Evolutionary conservation across 2,113 vertebrate species (phyloP).

Genomic region (Anarhynchus alexandrinus): DNA sequence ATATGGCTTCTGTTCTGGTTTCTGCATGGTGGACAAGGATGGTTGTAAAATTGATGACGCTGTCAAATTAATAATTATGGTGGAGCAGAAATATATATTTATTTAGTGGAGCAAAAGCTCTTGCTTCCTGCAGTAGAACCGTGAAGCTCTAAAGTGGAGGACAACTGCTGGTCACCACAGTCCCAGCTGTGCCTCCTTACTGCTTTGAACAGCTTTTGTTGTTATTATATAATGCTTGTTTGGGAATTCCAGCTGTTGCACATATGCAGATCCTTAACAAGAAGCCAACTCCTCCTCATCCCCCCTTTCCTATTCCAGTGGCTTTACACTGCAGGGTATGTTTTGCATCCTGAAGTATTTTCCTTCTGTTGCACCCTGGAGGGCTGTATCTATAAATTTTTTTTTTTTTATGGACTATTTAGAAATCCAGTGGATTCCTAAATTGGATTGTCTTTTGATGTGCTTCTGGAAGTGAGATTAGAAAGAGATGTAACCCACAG

Average conservation of each 20-base stretch:
- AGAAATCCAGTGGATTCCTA: background rate
- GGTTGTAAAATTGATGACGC: background rate
- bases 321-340: background rate
- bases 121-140: background rate
- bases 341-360: conserved; percentile 16
- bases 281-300: background rate
- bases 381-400: background rate
- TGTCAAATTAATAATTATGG: background rate
- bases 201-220: background rate
- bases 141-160: background rate
- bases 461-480: conserved; percentile 2
- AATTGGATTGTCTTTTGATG: background rate
- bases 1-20: background rate
- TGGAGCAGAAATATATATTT: background rate
- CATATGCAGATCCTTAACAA: background rate
- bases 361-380: background rate
- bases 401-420: background rate
- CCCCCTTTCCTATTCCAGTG: background rate
- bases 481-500: background rate
- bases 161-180: background rate
- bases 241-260: conserved; percentile 36
- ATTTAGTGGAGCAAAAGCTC: background rate
- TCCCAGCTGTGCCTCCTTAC: background rate
- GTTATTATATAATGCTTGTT: conserved; percentile 2
- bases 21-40: background rate